Conservation (phyloP, 2,113 vertebrate species). For the Hippocampus zosterae region DNA sequence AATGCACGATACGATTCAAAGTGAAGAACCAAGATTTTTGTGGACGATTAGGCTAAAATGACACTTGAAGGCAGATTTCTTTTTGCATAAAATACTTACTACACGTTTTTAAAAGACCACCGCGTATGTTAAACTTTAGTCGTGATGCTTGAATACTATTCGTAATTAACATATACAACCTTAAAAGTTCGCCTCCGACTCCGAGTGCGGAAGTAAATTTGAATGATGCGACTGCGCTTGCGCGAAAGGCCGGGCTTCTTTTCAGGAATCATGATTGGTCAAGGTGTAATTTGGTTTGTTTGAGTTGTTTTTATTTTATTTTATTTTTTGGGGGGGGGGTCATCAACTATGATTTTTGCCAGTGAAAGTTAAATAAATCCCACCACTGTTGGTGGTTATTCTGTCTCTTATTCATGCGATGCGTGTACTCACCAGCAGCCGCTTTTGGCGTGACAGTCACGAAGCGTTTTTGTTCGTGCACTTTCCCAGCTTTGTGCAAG, state of each 20-base stretch:
- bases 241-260: slow-evolving; percentile 15
- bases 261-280: slow-evolving; percentile 13
- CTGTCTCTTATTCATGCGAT: too few relatives aligned
- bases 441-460: slow-evolving; percentile 57
- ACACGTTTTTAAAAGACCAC: neutral
- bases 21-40: neutral
- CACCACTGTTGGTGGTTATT: too few relatives aligned
- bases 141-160: neutral
- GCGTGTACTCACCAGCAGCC: slow-evolving; percentile 55
- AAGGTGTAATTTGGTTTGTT: neutral
- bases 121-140: neutral
- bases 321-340: too few relatives aligned
- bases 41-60: fast-evolving
- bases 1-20: too few relatives aligned
- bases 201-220: slow-evolving; percentile 46
- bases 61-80: neutral
- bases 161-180: slow-evolving; percentile 1
- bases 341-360: too few relatives aligned
- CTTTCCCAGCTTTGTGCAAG: slow-evolving; percentile 57
- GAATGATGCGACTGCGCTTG: neutral
- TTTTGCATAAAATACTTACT: neutral
- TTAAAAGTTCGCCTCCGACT: slow-evolving; percentile 43
- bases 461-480: slow-evolving; percentile 40
- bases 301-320: too few relatives aligned
- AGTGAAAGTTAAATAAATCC: too few relatives aligned